Percentiles rank a stretch among this genome's conserved stretches.
These are phyloP conservation scores for Meloe dianella DNA, from an alignment of 2,888 invertebrate species.

Conservation along the genomic window DNA sequence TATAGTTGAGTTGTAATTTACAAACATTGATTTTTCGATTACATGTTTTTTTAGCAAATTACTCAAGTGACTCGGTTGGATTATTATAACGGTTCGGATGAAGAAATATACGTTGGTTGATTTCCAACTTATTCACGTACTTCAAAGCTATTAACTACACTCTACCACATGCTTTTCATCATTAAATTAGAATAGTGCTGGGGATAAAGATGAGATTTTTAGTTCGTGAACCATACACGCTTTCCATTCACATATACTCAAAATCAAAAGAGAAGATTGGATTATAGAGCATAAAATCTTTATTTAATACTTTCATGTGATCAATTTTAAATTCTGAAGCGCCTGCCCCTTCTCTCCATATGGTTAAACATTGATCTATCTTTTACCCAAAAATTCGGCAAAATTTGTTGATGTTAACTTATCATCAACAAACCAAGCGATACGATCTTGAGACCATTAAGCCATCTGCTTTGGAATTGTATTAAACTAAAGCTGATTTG, in stretches of 20 bases:
- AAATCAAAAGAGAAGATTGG: neutral
- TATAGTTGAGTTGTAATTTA: conserved; percentile 22
- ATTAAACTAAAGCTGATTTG: too few species aligned
- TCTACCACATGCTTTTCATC: conserved; percentile 7
- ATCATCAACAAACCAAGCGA: conserved; percentile 64
- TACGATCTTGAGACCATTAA: conserved; percentile 68
- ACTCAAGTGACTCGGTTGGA: neutral
- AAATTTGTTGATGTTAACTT: conserved; percentile 58
- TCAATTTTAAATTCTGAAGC: conserved; percentile 69
- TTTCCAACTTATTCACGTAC: conserved; percentile 1
- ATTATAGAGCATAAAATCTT: neutral
- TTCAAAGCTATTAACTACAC: conserved; percentile 7
- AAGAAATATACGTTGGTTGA: neutral
- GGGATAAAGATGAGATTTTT: neutral
- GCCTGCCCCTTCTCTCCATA: conserved; percentile 60
- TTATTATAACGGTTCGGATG: conserved; percentile 11
- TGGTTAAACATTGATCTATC: conserved; percentile 63
- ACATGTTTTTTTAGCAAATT: conserved; percentile 1
- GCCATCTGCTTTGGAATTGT: conserved; percentile 54
- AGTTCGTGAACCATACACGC: neutral
- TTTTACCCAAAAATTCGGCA: conserved; percentile 69
- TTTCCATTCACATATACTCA: neutral
- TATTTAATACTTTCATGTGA: conserved; percentile 70
- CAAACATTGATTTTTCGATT: conserved; percentile 9
- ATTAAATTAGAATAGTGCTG: conserved; percentile 10